These are phyloP conservation scores for Chymomyza caudatula DNA, from an alignment of 2,888 invertebrate species.

Conservation along the genomic window DNA sequence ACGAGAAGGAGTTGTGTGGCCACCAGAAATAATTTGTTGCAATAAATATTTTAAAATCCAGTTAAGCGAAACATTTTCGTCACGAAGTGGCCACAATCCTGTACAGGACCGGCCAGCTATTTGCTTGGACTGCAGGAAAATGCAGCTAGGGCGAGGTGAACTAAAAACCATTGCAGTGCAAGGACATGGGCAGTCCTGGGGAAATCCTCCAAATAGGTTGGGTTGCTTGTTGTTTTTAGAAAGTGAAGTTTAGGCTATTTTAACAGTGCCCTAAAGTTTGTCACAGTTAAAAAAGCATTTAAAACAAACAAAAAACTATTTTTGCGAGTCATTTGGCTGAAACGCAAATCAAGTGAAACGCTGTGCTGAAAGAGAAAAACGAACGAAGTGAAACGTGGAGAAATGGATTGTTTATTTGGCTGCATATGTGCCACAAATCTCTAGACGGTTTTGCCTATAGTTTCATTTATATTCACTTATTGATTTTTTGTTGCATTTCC, in stretches of 20 bases:
- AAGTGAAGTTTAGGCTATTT: not conserved
- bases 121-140: not conserved
- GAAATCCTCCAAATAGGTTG: not conserved
- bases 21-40: slow-evolving; percentile 65
- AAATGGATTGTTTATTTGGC: too few species aligned
- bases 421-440: too few species aligned
- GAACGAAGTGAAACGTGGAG: too few species aligned
- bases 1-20: not conserved
- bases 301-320: too few species aligned
- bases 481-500: too few species aligned
- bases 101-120: slow-evolving; percentile 2
- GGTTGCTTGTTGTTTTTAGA: not conserved
- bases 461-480: too few species aligned
- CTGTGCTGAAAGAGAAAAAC: too few species aligned
- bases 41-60: slow-evolving; percentile 74
- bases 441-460: too few species aligned
- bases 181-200: not conserved
- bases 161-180: not conserved
- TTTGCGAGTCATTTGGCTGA: too few species aligned
- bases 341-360: too few species aligned
- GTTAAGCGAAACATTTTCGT: slow-evolving; percentile 72
- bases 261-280: not conserved
- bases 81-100: slow-evolving; percentile 48
- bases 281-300: too few species aligned
- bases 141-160: not conserved